Evolutionary conservation across 2,113 vertebrate genomes (phyloP), one percentile per base, ranked within the genome.

Genomic region (Emydura subglobosa): DNA sequence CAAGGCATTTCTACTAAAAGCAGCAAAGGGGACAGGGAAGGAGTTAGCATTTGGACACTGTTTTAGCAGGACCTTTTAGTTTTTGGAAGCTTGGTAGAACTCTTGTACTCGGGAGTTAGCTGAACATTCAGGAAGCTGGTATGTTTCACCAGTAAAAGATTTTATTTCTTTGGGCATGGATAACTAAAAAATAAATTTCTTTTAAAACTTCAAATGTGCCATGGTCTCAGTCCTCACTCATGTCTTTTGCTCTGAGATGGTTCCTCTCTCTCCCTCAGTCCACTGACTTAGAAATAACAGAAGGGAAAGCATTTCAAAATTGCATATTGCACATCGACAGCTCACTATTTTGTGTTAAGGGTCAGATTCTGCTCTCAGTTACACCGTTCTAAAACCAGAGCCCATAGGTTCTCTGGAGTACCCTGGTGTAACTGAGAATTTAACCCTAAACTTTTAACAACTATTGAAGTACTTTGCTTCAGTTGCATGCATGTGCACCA

Each of bases 71-170:
- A 82, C 61, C 72, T 86, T 25, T 87, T 83, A 7, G 88, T 17
- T 83, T 17, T 24, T 42, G 85, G 24, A 86, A 68, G 0, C 39
- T 74, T 44, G 39, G 22, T 25, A 24, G 39, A 1, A 9, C 0
- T 0, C 57, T 85, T 49, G 91, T 96, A 87, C 54, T 94, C 2
- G 34, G 50, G 94, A 82, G 89, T 96, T 95, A 96, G 95, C 19
- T 68, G 85, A 82, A 90, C 93, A 86, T 81, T 80, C 83, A 95
- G 94, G 54, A 80, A 51, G 7, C 50, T 84, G 2, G 5, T 86
- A 85, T 85, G 94, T 59, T 55, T 96, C 94, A 79, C 92, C 96
- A 96, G 86, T 96, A 95, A 97, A 97, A 97, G 95, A 96, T 92
- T 85, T 95, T 86, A 34, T 79, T 83, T 89, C 94, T 96, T 97